These are phyloP conservation scores for Drosophila erecta DNA, from an alignment of 1,140 invertebrate genomes.

Conservation along the genomic window DNA sequence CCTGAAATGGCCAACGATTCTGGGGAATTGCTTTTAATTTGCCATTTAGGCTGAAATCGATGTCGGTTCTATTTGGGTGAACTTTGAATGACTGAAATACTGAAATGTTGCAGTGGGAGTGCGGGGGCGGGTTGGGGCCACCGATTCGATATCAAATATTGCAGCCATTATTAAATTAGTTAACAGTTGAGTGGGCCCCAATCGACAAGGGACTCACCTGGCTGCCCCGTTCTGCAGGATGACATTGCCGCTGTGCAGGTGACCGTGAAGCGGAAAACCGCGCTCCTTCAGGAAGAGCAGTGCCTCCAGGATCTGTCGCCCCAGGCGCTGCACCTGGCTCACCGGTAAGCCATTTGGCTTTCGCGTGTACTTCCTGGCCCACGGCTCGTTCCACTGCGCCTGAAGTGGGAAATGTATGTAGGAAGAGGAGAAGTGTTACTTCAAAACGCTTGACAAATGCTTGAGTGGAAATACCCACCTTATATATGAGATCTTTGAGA, in stretches of 20 bases:
- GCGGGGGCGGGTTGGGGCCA: neutral
- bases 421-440: too few relatives aligned
- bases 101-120: neutral
- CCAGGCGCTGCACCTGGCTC: constrained; percentile 93
- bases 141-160: constrained; percentile 38
- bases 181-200: constrained; percentile 24
- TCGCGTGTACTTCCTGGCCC: constrained; percentile 89
- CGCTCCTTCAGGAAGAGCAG: constrained; percentile 94
- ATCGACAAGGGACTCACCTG: constrained; percentile 79
- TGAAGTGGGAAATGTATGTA: constrained; percentile 9
- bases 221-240: constrained; percentile 96
- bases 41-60: constrained; percentile 33
- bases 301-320: constrained; percentile 94
- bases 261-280: constrained; percentile 93
- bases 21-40: constrained; percentile 65
- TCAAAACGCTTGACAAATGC: too few relatives aligned
- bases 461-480: constrained; percentile 85
- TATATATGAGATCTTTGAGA: constrained; percentile 95
- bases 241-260: constrained; percentile 95
- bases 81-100: constrained; percentile 17
- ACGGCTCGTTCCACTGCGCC: constrained; percentile 89
- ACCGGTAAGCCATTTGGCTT: constrained; percentile 89
- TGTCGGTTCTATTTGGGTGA: constrained; percentile 14
- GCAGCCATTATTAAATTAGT: constrained; percentile 47
- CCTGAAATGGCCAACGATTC: constrained; percentile 38